Base-by-base conservation (phyloP, 2,888 invertebrate genomes). In the Cylloceria caligata region DNA sequence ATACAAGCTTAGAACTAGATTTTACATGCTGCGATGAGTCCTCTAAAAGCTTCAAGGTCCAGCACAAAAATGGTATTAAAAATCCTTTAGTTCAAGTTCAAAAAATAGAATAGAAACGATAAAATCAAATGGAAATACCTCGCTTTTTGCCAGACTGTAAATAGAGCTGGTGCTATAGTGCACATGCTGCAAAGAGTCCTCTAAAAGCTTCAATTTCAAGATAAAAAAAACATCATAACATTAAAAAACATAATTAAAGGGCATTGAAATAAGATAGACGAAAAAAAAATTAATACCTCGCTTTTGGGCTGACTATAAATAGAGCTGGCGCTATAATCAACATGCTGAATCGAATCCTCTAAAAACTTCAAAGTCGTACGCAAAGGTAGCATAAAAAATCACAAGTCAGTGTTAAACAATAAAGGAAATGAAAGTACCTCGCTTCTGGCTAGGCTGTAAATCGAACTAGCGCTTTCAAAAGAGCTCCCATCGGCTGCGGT, bases 381-480 rank as follows among this genome's bases (percentile, higher is more conserved):
- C 34, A 62, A 62, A 62, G 19, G n/a, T 7, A 2, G 64, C 30
- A 64, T 16, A 21, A 47, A 57, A 67, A 5, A 21, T 11, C 21
- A 60, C 11, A 11, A 19, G 4, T 7, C 39, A 16, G 30, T 52
- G 34, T 47, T 19, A 9, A 62, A n/a, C 3, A 21, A 16, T 7
- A 27, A 19, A 27, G 0, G 16, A 39, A 39, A 30, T 39, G 13
- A 5, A 2, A 7, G 39, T 76, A 92, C 95, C 90, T 97, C 96
- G 83, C 96, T 96, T 84, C 96, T 95, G 45, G 97, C 96, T 64
- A 95, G 93, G 85, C 97, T 97, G 92, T 97, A 97, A 80, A 97
- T 94, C 52, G 97, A 97, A 77, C 97, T 97, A 83, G 96, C 96
- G 91, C 97, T 97, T 93, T 97, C 97, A 92, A 97, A 97, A n/a